A percentile compares a stretch with the other conserved stretches of the same genome.
Conservation (phyloP, 2,113 vertebrate genomes). For the Ammodytes dubius region DNA sequence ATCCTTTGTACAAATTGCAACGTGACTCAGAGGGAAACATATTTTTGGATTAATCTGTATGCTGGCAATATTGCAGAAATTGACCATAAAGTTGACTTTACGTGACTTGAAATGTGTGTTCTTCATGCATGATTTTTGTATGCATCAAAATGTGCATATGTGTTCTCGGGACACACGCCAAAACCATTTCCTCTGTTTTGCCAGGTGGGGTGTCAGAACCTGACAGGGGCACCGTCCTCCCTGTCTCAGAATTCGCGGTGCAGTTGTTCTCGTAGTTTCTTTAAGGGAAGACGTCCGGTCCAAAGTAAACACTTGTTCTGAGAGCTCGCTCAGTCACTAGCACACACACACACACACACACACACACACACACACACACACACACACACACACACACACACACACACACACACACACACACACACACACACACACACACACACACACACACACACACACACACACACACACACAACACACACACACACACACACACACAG, state of each 20-base stretch:
- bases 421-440: too few relatives aligned
- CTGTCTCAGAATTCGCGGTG: constrained; percentile 26
- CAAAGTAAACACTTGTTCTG: constrained; percentile 74
- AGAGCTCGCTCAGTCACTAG: constrained; percentile 28
- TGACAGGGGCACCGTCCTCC: constrained; percentile 37
- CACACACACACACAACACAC: too few relatives aligned
- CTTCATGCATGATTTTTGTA: not conserved
- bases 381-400: too few relatives aligned
- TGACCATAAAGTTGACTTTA: too few relatives aligned
- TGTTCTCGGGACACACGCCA: constrained; percentile 14
- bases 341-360: too few relatives aligned
- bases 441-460: too few relatives aligned
- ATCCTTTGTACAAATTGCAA: too few relatives aligned
- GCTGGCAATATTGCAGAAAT: too few relatives aligned
- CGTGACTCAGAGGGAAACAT: too few relatives aligned
- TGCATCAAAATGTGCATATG: not conserved
- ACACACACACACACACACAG: constrained; percentile 15
- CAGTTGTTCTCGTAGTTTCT: constrained; percentile 49
- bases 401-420: constrained; percentile 23
- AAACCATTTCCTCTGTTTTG: constrained; percentile 65
- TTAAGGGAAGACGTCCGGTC: constrained; percentile 45
- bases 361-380: too few relatives aligned
- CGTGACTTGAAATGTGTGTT: constrained; percentile 2
- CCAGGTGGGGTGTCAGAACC: constrained; percentile 63
- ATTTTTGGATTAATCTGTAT: too few relatives aligned